phyloP scores from a whole-genome alignment of 1,140 invertebrate species.

The Holcopasites calliopsidis region DNA sequence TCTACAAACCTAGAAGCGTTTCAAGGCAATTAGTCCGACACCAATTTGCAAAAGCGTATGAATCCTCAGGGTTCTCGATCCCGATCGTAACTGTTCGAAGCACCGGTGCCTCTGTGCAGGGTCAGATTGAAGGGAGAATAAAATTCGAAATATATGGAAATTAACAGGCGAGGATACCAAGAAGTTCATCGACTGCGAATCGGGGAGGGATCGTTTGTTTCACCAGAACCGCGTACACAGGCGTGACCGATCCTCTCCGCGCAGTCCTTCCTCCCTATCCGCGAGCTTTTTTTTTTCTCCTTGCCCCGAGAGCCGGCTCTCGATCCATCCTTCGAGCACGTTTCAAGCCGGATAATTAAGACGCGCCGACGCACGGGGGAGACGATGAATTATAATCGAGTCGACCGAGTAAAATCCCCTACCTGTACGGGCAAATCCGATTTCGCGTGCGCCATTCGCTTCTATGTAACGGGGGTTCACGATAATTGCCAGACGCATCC shows the following conservation, averaged over 20 bases:
- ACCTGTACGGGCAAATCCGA: conserved; percentile 31
- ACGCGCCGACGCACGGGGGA: conserved; percentile 42
- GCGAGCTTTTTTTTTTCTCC: conserved; percentile 17
- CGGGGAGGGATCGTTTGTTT: too few species aligned
- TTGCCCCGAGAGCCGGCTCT: conserved; percentile 7
- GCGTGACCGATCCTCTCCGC: conserved; percentile 9
- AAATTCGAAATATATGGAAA: too few species aligned
- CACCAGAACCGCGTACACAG: neutral
- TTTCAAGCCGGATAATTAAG: conserved; percentile 56
- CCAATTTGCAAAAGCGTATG: too few species aligned
- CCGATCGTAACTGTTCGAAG: too few species aligned
- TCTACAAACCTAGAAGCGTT: too few species aligned
- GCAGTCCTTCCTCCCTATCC: too few species aligned
- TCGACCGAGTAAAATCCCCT: conserved; percentile 43
- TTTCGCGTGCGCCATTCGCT: conserved; percentile 20
- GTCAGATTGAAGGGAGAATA: too few species aligned
- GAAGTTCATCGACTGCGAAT: too few species aligned
- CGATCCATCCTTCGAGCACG: conserved; percentile 37
- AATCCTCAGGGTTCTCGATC: too few species aligned
- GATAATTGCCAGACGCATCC: conserved; percentile 64
- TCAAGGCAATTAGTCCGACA: too few species aligned
- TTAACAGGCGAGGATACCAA: too few species aligned
- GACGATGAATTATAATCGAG: conserved; percentile 59
- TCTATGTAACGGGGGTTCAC: conserved; percentile 61
- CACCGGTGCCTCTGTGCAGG: too few species aligned